Evolutionary conservation across 2,113 vertebrate genomes (phyloP).

Genomic region (Thamnophis sirtalis): DNA sequence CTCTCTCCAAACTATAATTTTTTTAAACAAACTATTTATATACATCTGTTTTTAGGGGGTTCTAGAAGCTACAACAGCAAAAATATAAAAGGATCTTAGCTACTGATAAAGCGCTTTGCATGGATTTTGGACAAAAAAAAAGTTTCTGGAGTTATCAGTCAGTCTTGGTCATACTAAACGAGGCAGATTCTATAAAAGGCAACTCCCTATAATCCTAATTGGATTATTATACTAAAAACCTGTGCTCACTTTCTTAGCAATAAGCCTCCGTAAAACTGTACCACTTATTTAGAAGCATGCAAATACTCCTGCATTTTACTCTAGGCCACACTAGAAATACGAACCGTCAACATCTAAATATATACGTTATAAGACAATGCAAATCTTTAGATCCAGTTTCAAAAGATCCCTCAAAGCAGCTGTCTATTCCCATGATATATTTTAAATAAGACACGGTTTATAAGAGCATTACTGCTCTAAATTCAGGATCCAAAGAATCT

Average conservation of each 20-base stretch:
- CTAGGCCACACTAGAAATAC: neutral
- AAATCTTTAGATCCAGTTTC: neutral
- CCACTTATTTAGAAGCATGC: neutral
- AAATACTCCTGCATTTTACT: neutral
- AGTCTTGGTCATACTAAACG: neutral
- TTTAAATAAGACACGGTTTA: neutral
- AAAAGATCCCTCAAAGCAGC: neutral
- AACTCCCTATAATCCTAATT: neutral
- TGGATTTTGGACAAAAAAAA: neutral
- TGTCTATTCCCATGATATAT: neutral
- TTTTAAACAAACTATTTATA: neutral
- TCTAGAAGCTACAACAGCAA: neutral
- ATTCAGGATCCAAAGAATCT: neutral
- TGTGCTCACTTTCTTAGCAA: neutral
- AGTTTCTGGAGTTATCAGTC: neutral
- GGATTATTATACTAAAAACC: neutral
- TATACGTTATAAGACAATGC: neutral
- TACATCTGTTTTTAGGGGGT: neutral
- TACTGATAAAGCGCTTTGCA: neutral
- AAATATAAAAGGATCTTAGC: neutral
- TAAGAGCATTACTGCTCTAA: neutral
- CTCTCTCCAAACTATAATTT: neutral
- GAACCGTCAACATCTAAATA: neutral
- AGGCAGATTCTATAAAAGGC: neutral
- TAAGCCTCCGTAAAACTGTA: neutral